phyloP scores from a whole-genome alignment of 2,113 vertebrate species.

The Coreoperca whiteheadi region DNA sequence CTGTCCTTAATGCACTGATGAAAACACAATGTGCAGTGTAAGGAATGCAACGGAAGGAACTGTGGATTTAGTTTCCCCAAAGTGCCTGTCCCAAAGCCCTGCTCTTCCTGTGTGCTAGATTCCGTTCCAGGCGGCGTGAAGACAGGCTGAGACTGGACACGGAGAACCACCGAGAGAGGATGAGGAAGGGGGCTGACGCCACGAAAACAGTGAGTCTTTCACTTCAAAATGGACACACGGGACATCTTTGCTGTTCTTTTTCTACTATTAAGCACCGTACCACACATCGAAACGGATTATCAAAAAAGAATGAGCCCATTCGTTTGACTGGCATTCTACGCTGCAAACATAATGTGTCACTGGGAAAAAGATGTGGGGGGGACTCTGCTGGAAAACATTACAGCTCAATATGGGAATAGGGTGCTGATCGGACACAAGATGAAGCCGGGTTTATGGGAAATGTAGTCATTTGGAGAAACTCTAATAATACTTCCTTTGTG shows the following conservation, averaged over 20 bases:
- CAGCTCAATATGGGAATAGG: too few relatives aligned
- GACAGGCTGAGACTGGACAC: neutral
- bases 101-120: neutral
- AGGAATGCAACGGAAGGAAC: too few relatives aligned
- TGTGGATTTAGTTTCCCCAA: neutral
- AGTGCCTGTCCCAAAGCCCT: neutral
- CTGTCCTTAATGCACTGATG: neutral
- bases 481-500: neutral
- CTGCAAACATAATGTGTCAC: too few relatives aligned
- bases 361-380: too few relatives aligned
- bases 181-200: neutral
- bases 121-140: neutral
- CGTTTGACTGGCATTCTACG: too few relatives aligned
- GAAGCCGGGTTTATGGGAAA: neutral
- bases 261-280: neutral
- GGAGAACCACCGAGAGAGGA: neutral
- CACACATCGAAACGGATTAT: too few relatives aligned
- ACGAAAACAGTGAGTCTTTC: neutral
- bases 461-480: neutral
- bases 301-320: too few relatives aligned
- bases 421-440: too few relatives aligned
- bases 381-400: too few relatives aligned
- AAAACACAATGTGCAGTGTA: neutral
- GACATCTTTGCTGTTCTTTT: neutral
- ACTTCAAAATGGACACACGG: neutral